Evolutionary conservation across 2,888 invertebrate genomes (phyloP), one percentile per base, ranked within the genome.

Genomic region (Gymnoscelis rufifasciata): DNA sequence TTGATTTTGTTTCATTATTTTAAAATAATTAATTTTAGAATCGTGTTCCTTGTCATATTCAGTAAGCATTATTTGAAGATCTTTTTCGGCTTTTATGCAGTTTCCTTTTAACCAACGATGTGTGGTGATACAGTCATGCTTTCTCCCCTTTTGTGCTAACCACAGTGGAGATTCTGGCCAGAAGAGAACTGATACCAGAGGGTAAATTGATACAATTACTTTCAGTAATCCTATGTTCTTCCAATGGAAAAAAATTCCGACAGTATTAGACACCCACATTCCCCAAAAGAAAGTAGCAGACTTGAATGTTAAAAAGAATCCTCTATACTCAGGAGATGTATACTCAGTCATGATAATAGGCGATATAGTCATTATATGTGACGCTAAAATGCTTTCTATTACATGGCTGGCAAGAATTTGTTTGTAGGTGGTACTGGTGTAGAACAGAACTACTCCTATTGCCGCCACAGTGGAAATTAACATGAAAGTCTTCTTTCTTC

Each of bases 271-370:
- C 19, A 19, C 19, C 19, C 19, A 19, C 5, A 19, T 19, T 3
- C 19, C 68, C 57, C 60, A 60, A n/a, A 45, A 60, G 3, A 55
- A 47, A 0, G 59, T 61, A 3, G 63, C 64, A 5, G 52, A 38
- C 39, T 66, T 68, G 1, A 66, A 7, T 1, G 57, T 59, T 4
- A 66, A 29, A 24, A 67, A 69, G 35, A 64, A 42, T 0, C 61
- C 67, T 51, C 66, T 43, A 37, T 19, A 19, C 5, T 19, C 5
- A 3, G 19, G 19, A 5, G 19, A 19, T 3, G 19, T 19, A 5
- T 19, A 19, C 19, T 19, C 19, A 3, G 19, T 19, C 2, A 19
- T 19, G 19, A 19, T 5, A 2, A 19, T 19, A 5, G 19, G 3
- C 2, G 19, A 2, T 19, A 19, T 5, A 5, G 19, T 19, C 19